Conservation (phyloP, 2,797 vertebrate genomes). For the Simalia tracyae region DNA sequence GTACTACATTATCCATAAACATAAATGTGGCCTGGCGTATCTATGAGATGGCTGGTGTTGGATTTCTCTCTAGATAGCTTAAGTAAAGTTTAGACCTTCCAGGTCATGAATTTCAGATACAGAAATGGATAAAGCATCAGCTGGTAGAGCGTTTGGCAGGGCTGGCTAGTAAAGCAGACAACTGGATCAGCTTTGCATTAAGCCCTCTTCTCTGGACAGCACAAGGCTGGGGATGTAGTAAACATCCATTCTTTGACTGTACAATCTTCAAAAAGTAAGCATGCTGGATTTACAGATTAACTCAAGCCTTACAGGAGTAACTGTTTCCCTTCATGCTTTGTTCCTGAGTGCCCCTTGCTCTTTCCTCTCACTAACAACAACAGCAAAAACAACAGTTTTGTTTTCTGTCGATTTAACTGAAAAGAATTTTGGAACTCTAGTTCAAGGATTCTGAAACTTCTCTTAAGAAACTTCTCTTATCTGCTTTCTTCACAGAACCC, state of each 20-base stretch:
- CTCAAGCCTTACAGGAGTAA: background rate
- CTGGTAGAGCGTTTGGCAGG: background rate
- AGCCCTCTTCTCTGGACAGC: background rate
- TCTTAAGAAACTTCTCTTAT: background rate
- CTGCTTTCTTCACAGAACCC: background rate
- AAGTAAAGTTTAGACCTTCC: slow-evolving; percentile 14
- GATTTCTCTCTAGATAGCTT: background rate
- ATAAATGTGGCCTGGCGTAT: background rate
- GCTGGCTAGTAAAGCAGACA: background rate
- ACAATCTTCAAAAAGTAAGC: background rate
- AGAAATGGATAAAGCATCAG: background rate
- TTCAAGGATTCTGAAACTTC: background rate
- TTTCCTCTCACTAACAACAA: background rate
- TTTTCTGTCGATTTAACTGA: background rate
- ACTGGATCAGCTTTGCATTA: background rate
- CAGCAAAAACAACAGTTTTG: background rate
- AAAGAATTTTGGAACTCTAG: background rate
- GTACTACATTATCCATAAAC: background rate
- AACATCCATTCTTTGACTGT: background rate
- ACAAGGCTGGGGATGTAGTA: background rate
- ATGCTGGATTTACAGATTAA: background rate
- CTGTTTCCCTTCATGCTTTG: background rate
- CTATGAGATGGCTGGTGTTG: background rate
- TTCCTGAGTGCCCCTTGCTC: background rate
- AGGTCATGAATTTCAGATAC: background rate